These are phyloP conservation scores for Poliocrania exsul DNA, from an alignment of 2,797 vertebrate species.

Conservation along the genomic window DNA sequence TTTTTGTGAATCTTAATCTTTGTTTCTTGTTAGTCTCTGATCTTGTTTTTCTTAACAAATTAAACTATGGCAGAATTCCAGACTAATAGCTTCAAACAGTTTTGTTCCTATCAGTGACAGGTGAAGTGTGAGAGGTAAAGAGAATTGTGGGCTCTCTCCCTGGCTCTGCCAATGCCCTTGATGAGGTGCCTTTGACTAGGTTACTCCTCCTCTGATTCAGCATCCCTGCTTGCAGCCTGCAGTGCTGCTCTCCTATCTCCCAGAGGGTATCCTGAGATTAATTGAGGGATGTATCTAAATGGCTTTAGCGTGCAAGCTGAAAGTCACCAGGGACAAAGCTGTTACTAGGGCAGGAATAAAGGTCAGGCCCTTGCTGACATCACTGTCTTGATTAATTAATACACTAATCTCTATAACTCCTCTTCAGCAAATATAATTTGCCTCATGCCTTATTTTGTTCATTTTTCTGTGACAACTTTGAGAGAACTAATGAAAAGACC, in stretches of 20 bases:
- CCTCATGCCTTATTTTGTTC: neutral
- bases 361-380: conserved; percentile 52
- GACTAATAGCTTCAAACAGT: neutral
- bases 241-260: neutral
- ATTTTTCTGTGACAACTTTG: neutral
- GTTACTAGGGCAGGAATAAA: conserved; percentile 43
- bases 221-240: neutral
- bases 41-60: neutral
- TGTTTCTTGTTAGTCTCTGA: neutral
- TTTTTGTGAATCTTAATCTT: neutral
- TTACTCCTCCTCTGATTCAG: conserved; percentile 6
- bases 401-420: conserved; percentile 39
- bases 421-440: conserved; percentile 54
- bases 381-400: conserved; percentile 47
- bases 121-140: neutral
- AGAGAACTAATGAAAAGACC: neutral
- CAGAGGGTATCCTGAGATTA: neutral
- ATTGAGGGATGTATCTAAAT: conserved; percentile 51
- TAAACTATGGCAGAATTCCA: neutral
- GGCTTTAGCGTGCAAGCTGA: neutral
- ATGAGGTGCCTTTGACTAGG: neutral
- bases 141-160: neutral
- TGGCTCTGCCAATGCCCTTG: conserved; percentile 1
- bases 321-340: conserved; percentile 24
- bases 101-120: neutral